A percentile compares a stretch with the other conserved stretches of the same genome.
Evolutionary conservation across 2,113 vertebrate species (phyloP).

Genomic region (Thamnaconus septentrionalis): DNA sequence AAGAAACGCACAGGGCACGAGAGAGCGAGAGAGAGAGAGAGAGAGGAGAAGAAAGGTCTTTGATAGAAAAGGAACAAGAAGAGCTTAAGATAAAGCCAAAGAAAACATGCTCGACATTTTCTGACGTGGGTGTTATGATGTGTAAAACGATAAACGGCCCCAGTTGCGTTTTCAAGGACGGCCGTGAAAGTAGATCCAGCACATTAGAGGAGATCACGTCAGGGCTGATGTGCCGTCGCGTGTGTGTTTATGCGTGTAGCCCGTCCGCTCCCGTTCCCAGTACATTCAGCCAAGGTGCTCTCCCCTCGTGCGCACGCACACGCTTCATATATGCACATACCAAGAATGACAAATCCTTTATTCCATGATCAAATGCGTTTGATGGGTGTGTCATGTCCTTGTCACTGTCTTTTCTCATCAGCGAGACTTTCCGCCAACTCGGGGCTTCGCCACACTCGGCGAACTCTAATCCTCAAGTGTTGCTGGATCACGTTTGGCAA

Average conservation of each 20-base stretch:
- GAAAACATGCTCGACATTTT: not conserved
- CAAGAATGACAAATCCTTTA: conserved; percentile 31
- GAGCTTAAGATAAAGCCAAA: conserved; percentile 18
- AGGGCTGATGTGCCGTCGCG: not conserved
- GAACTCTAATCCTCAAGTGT: conserved; percentile 42
- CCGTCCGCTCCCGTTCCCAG: not conserved
- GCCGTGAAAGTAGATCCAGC: not conserved
- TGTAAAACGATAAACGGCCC: not conserved
- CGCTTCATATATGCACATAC: conserved; percentile 1
- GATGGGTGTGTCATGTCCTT: conserved; percentile 44
- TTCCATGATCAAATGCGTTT: conserved; percentile 37
- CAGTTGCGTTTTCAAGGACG: conserved; percentile 4
- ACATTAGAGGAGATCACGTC: conserved; percentile 7
- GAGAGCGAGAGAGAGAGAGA: not conserved
- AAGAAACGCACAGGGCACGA: conserved; percentile 5
- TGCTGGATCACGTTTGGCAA: conserved; percentile 52
- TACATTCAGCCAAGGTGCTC: not conserved
- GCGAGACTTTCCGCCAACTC: conserved; percentile 43
- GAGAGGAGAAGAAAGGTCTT: not conserved
- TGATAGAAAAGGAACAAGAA: conserved; percentile 9
- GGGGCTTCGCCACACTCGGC: conserved; percentile 24
- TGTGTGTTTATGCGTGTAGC: not conserved
- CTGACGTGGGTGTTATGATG: not conserved
- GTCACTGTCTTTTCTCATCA: conserved; percentile 41
- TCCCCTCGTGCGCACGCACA: not conserved